Conservation (phyloP, 2,113 vertebrate species). For the Scophthalmus maximus region DNA sequence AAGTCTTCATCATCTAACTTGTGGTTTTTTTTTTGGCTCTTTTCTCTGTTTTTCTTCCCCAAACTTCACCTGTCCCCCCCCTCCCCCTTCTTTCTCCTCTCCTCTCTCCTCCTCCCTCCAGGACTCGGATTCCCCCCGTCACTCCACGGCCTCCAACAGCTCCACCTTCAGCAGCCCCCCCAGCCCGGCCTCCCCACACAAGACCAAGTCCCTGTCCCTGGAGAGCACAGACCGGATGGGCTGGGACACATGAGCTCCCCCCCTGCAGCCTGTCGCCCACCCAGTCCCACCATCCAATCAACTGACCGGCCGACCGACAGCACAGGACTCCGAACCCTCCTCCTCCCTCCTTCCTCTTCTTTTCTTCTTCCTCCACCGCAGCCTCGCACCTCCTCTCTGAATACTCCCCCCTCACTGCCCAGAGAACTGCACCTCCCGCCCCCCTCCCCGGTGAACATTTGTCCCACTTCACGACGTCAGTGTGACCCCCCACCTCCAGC, state of each 20-base stretch:
- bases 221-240: slow-evolving; percentile 95
- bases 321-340: slow-evolving; percentile 73
- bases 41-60: not conserved
- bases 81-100: not conserved
- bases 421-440: slow-evolving; percentile 69
- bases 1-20: slow-evolving; percentile 1
- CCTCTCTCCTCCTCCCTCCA: slow-evolving; percentile 65
- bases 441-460: slow-evolving; percentile 25
- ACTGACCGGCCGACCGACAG: slow-evolving; percentile 62
- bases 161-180: slow-evolving; percentile 99
- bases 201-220: slow-evolving; percentile 96
- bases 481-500: slow-evolving; percentile 28
- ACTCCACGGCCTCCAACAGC: slow-evolving; percentile 98
- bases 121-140: slow-evolving; percentile 97
- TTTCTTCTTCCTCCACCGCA: slow-evolving; percentile 13
- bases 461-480: slow-evolving; percentile 9
- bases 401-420: slow-evolving; percentile 48
- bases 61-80: too few species aligned
- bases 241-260: slow-evolving; percentile 93
- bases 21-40: not conserved
- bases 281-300: slow-evolving; percentile 27
- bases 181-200: slow-evolving; percentile 94
- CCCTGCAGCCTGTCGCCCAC: slow-evolving; percentile 18
- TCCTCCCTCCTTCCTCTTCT: slow-evolving; percentile 8
- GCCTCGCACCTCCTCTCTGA: slow-evolving; percentile 31